phyloP scores from a whole-genome alignment of 1,140 invertebrate genomes.

The Sitodiplosis mosellana region DNA sequence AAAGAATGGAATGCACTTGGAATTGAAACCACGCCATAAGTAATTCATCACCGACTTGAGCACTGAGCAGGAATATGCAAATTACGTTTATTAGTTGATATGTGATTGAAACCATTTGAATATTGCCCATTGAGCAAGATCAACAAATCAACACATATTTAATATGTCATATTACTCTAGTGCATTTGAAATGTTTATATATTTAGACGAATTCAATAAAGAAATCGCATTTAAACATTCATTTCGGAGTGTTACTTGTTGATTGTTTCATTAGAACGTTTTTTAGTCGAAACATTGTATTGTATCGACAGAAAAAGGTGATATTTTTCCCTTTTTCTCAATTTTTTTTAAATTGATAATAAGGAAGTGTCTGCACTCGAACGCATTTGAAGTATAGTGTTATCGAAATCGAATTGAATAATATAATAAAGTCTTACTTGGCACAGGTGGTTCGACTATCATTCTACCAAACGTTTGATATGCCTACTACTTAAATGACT shows the following conservation, averaged over 20 bases:
- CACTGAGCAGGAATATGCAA: constrained; percentile 29
- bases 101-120: constrained; percentile 15
- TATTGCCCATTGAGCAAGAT: too few species aligned
- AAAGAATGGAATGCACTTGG: constrained; percentile 22
- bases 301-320: constrained; percentile 7
- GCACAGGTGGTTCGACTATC: background rate
- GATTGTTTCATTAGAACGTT: too few species aligned
- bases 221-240: too few species aligned
- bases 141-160: too few species aligned
- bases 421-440: background rate
- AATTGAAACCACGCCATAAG: constrained; percentile 4
- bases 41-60: constrained; percentile 19
- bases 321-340: background rate
- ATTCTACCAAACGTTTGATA: background rate
- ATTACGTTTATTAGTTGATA: constrained; percentile 20
- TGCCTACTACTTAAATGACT: background rate
- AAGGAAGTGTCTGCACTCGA: background rate
- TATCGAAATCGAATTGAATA: background rate
- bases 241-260: too few species aligned
- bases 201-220: too few species aligned
- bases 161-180: too few species aligned
- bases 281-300: too few species aligned
- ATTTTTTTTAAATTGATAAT: background rate
- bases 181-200: too few species aligned
- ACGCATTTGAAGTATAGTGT: background rate